These are phyloP conservation scores for Shargacucullia verbasci DNA, from an alignment of 2,888 invertebrate genomes.

Conservation along the genomic window DNA sequence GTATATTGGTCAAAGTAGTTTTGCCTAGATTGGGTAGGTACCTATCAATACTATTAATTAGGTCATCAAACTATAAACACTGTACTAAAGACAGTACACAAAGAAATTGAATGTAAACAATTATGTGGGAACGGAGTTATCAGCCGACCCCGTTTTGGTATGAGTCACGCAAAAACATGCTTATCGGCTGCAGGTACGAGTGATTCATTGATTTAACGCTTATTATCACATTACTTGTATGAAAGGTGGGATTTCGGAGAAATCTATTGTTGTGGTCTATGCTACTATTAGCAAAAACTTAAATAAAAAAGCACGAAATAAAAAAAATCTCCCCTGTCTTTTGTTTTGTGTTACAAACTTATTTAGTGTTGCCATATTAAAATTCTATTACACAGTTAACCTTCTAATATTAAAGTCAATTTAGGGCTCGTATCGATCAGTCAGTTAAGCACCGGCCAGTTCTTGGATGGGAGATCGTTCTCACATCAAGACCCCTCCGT, in stretches of 20 bases:
- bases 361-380: no score
- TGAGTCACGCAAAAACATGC: slow-evolving; percentile 48
- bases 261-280: slow-evolving; percentile 25
- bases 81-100: slow-evolving; percentile 17
- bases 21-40: no score
- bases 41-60: background rate
- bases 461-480: no score
- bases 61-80: slow-evolving; percentile 6
- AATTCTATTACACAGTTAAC: no score
- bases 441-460: no score
- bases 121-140: slow-evolving; percentile 44
- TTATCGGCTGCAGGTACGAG: slow-evolving; percentile 40
- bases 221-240: slow-evolving; percentile 44
- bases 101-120: slow-evolving; percentile 50
- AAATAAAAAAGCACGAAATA: no score
- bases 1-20: no score
- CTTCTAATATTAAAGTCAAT: no score
- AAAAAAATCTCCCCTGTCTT: no score
- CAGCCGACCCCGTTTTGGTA: slow-evolving; percentile 44
- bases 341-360: no score
- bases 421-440: no score
- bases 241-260: slow-evolving; percentile 23
- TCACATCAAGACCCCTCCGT: no score
- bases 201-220: slow-evolving; percentile 45
- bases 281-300: background rate